Evolutionary conservation across 2,113 vertebrate genomes (phyloP), one percentile per base, ranked within the genome.

Genomic region (Sinocyclocheilus anophthalmus): DNA sequence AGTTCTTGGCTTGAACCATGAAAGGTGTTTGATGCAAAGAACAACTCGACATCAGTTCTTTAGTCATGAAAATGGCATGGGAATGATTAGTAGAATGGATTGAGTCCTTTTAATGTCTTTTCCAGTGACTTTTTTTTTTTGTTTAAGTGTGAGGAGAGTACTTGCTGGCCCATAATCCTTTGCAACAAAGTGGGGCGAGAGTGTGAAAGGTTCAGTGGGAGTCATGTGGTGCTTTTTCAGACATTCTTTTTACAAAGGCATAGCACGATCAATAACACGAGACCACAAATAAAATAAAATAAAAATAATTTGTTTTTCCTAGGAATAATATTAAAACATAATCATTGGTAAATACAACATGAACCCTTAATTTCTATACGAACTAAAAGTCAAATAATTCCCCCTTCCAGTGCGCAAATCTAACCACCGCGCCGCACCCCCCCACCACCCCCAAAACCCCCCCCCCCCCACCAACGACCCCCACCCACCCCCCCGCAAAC

Each of bases 231-330:
- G 57, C 79, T 90, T 75, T 86, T 87, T 87, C 85, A 39, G 93
- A 93, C 91, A 91, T 92, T 93, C 89, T 90, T 88, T 86, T 90
- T 89, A 90, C 85, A 91, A 93, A 92, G 92, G 91, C 90, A 45
- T 39, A 89, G 92, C 82, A 88, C 88, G 87, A 91, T 92, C 90
- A 86, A 72, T 80, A 85, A 83, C 83, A 77, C 59, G 65, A 85
- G 79, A 90, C 85, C 84, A 65, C 83, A 87, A 67, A 89, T 73
- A 83, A 90, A 88, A 73, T 50, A 0, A 77, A 53, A 30, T 53
- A 75, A 86, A 75, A 30, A 48, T 5, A 22, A 72, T 16, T 69
- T 55, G n/a, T 80, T 45, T 33, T 87, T 37, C 70, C 76, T 79
- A 84, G 26, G 70, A 57, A 78, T 12, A 69, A 88, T 67, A 85